A percentile compares a stretch with the other conserved stretches of the same genome.
Evolutionary conservation across 2,888 invertebrate genomes (phyloP).

Genomic region (Diarsia brunnea): DNA sequence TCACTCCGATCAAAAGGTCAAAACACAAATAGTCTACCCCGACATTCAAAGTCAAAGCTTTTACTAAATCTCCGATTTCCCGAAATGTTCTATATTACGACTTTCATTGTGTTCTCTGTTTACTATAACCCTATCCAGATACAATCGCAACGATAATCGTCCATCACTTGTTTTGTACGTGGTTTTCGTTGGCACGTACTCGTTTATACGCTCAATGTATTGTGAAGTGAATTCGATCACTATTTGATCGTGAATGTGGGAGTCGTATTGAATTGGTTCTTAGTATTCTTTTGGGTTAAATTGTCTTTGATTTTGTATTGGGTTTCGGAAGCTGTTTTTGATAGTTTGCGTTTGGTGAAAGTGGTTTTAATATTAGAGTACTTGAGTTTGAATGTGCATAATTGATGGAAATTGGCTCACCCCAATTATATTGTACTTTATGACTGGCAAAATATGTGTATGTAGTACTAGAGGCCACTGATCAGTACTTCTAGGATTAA

Average conservation of each 20-base stretch:
- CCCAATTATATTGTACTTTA: not conserved
- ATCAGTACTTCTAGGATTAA: too few species aligned
- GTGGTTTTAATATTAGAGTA: not conserved
- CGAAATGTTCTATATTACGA: slow-evolving; percentile 28
- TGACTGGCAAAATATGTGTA: not conserved
- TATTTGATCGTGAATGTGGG: slow-evolving; percentile 3
- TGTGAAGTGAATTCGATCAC: slow-evolving; percentile 28
- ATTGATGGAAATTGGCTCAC: not conserved
- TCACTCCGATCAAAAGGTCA: slow-evolving; percentile 27
- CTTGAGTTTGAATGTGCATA: not conserved
- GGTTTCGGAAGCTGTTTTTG: slow-evolving; percentile 8
- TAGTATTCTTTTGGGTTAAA: slow-evolving; percentile 37
- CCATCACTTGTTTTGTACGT: slow-evolving; percentile 43
- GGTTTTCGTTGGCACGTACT: slow-evolving; percentile 24
- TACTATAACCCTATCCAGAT: slow-evolving; percentile 28
- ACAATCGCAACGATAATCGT: slow-evolving; percentile 51
- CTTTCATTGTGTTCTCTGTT: slow-evolving; percentile 37
- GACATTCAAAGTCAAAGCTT: slow-evolving; percentile 4
- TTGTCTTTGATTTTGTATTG: slow-evolving; percentile 17
- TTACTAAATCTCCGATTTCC: slow-evolving; percentile 35
- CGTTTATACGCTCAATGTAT: slow-evolving; percentile 50
- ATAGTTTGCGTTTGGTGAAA: slow-evolving; percentile 2
- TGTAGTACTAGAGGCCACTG: too few species aligned
- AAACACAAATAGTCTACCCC: slow-evolving; percentile 12
- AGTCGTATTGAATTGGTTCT: slow-evolving; percentile 47